A percentile compares a stretch with the other conserved stretches of the same genome.
These are phyloP conservation scores for Zaprionus taronus DNA, from an alignment of 1,140 invertebrate genomes.

Conservation along the genomic window DNA sequence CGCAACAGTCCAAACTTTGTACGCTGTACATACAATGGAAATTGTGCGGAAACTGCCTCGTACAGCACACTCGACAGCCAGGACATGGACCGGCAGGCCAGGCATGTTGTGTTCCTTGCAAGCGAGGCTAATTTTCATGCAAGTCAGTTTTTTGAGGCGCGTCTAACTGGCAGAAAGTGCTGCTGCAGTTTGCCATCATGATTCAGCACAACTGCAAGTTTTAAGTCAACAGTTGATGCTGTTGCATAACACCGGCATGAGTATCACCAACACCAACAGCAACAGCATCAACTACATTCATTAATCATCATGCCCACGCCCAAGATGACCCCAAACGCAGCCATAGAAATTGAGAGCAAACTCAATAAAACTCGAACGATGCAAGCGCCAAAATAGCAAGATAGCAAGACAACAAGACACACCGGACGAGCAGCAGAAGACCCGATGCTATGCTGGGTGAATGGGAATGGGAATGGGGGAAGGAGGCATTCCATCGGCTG, in stretches of 20 bases:
- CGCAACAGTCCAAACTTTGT: conserved; percentile 48
- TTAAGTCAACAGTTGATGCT: conserved; percentile 28
- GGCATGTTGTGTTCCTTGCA: conserved; percentile 1
- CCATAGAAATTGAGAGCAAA: conserved; percentile 52
- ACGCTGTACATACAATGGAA: conserved; percentile 45
- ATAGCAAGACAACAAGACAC: neutral
- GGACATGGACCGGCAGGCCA: conserved; percentile 5
- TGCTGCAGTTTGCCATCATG: conserved; percentile 21
- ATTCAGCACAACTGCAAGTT: conserved; percentile 19
- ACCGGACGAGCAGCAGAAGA: neutral
- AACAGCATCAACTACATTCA: conserved; percentile 58
- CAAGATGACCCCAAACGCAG: conserved; percentile 51
- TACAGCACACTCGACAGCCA: conserved; percentile 19
- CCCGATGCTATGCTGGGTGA: neutral
- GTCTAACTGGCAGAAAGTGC: neutral
- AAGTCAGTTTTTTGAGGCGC: conserved; percentile 52
- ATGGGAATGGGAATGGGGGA: neutral
- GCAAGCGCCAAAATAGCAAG: neutral
- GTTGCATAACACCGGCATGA: conserved; percentile 24
- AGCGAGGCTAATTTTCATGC: conserved; percentile 13
- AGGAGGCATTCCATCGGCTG: conserved; percentile 22
- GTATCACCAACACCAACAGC: conserved; percentile 29
- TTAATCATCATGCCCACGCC: conserved; percentile 62
- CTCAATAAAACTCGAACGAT: conserved; percentile 20
- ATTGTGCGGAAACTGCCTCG: conserved; percentile 44